phyloP scores from a whole-genome alignment of 1,140 invertebrate genomes.

The Eupeodes corollae region DNA sequence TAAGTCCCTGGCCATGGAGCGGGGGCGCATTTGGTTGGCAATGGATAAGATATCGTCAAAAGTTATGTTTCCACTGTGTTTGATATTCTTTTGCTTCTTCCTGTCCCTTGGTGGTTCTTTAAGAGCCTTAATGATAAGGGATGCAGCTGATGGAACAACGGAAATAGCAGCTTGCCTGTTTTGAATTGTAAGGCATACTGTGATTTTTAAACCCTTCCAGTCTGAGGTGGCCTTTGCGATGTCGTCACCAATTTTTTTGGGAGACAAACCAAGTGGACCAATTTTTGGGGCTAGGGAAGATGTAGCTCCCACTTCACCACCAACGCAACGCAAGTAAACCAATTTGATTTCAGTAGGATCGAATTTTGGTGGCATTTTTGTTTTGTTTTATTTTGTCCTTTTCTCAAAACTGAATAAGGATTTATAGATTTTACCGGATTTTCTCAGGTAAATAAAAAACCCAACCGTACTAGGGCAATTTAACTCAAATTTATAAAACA shows the following conservation, averaged over 20 bases:
- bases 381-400: not conserved
- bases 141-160: slow-evolving; percentile 95
- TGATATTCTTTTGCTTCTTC: slow-evolving; percentile 99
- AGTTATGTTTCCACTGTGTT: slow-evolving; percentile 92
- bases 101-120: slow-evolving; percentile 97
- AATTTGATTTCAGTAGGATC: slow-evolving; percentile 93
- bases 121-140: slow-evolving; percentile 92
- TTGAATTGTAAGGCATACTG: slow-evolving; percentile 94
- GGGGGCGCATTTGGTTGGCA: slow-evolving; percentile 81
- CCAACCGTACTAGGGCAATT: too few relatives aligned
- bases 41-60: slow-evolving; percentile 89
- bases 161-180: slow-evolving; percentile 96
- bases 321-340: slow-evolving; percentile 93
- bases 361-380: slow-evolving; percentile 75
- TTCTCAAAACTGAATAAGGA: too few relatives aligned
- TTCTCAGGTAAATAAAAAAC: too few relatives aligned
- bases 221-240: slow-evolving; percentile 97
- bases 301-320: slow-evolving; percentile 98
- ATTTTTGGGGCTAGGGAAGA: slow-evolving; percentile 98
- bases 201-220: slow-evolving; percentile 99
- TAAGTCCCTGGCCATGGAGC: slow-evolving; percentile 88
- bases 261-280: slow-evolving; percentile 97
- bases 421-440: too few relatives aligned
- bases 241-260: slow-evolving; percentile 99
- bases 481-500: too few relatives aligned